A percentile compares a stretch with the other conserved stretches of the same genome.
These are phyloP conservation scores for Toxotes jaculatrix DNA, from an alignment of 2,113 vertebrate species.

Conservation along the genomic window DNA sequence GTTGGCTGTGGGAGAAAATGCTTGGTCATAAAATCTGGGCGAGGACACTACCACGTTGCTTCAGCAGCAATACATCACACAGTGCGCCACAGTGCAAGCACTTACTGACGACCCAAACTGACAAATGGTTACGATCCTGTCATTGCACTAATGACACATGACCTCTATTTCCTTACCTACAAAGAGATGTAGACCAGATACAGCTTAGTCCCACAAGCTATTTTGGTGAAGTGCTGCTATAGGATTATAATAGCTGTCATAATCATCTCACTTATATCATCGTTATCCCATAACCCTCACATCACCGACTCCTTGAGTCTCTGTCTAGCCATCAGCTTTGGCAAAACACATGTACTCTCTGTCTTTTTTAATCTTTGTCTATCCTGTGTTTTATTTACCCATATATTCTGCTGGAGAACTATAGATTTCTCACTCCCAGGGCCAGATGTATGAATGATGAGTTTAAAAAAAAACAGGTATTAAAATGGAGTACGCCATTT, in stretches of 20 bases:
- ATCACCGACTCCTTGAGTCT: constrained; percentile 23
- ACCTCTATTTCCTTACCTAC: constrained; percentile 15
- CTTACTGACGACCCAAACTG: background rate
- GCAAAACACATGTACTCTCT: background rate
- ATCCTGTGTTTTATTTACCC: background rate
- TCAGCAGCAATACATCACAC: constrained; percentile 10
- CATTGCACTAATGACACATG: constrained; percentile 28
- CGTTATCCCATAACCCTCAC: constrained; percentile 53
- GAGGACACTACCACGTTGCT: background rate
- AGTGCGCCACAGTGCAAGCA: background rate
- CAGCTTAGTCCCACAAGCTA: constrained; percentile 2
- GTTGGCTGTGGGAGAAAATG: constrained; percentile 5
- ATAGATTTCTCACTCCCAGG: too few species aligned
- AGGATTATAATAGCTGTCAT: constrained; percentile 47
- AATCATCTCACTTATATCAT: constrained; percentile 52
- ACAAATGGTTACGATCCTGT: constrained; percentile 21
- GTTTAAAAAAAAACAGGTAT: background rate
- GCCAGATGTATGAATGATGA: too few species aligned
- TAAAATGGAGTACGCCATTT: background rate
- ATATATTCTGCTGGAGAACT: too few species aligned
- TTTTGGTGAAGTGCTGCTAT: constrained; percentile 26
- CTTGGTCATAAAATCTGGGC: constrained; percentile 25
- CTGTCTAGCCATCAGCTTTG: constrained; percentile 12
- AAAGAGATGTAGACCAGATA: background rate
- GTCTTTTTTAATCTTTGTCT: background rate